Base-by-base conservation (phyloP, 2,888 invertebrate species). In the Latheticus oryzae region DNA sequence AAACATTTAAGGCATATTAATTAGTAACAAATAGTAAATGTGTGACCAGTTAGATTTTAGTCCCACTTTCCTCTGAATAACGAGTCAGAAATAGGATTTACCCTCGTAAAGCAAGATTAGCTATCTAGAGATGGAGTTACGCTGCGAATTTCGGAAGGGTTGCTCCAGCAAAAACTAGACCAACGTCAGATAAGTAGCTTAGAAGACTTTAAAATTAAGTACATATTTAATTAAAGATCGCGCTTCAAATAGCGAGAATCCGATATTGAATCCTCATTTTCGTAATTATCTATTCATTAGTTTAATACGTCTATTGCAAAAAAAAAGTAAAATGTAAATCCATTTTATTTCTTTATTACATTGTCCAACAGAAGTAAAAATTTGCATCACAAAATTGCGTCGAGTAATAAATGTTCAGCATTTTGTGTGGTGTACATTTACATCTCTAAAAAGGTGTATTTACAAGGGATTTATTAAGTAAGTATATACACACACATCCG, bases 251-350 rank as follows among this genome's bases (percentile, higher is more conserved):
- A 43, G 16, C 12, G 7, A 16, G 51, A 28, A 5, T 37, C 24
- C 9, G 17, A 33, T 40, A 30, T 50, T 51, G 17, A 15, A 13
- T 9, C 17, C 32, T 3, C 23, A 35, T 12, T 13, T 16, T 35
- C 30, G 67, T 70, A 9, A 28, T 28, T 68, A 70, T 69, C 66
- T 67, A 72, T 72, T 71, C 71, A 71, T 71, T 67, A 71, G 69
- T 65, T 68, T 65, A 57, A 68, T 69, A 64, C 70, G 69, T 71
- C 70, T 71, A 68, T 71, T 70, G 71, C 71, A 67, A 70, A 69
- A 71, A 71, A 68, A 13, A 7, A 35, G 21, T 58, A n/a, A n/a
- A n/a, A n/a, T n/a, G n/a, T n/a, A n/a, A n/a, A n/a, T n/a, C n/a
- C n/a, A n/a, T n/a, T n/a, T n/a, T n/a, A n/a, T n/a, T n/a, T n/a